A percentile compares a stretch with the other conserved stretches of the same genome.
phyloP scores from a whole-genome alignment of 1,140 invertebrate genomes.

The Callitettix versicolor region DNA sequence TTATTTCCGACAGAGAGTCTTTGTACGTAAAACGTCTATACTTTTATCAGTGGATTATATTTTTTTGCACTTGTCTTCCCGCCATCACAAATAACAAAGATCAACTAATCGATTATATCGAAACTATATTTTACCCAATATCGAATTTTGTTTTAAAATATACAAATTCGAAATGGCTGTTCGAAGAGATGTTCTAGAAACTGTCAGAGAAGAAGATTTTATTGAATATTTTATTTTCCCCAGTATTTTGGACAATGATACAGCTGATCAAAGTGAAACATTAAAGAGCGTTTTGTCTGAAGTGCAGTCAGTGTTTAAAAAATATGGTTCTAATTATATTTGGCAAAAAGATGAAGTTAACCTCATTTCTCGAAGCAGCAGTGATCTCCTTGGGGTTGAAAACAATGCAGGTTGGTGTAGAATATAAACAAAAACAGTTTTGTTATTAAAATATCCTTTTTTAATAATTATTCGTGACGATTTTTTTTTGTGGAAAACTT shows the following conservation, averaged over 20 bases:
- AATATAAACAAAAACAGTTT: too few species aligned
- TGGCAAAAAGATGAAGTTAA: constrained; percentile 59
- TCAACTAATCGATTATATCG: too few species aligned
- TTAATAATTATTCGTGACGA: too few species aligned
- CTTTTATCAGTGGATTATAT: too few species aligned
- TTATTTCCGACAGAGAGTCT: too few species aligned
- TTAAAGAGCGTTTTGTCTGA: not conserved
- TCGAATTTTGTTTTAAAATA: too few species aligned
- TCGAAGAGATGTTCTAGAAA: constrained; percentile 32
- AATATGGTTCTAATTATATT: constrained; percentile 34
- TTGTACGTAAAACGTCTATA: too few species aligned
- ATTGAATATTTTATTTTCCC: constrained; percentile 61
- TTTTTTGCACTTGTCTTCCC: too few species aligned
- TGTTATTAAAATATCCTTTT: too few species aligned
- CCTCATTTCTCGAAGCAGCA: constrained; percentile 37
- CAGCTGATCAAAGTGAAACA: not conserved
- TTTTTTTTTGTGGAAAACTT: too few species aligned
- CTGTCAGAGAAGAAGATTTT: constrained; percentile 49
- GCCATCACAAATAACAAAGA: too few species aligned
- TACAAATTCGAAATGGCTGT: constrained; percentile 9
- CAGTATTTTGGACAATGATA: constrained; percentile 25
- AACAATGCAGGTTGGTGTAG: constrained; percentile 34
- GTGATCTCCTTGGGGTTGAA: constrained; percentile 32
- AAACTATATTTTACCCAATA: too few species aligned
- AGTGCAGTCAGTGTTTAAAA: constrained; percentile 8